Conservation (phyloP, 2,797 vertebrate species). For the Thamnophis elegans region DNA sequence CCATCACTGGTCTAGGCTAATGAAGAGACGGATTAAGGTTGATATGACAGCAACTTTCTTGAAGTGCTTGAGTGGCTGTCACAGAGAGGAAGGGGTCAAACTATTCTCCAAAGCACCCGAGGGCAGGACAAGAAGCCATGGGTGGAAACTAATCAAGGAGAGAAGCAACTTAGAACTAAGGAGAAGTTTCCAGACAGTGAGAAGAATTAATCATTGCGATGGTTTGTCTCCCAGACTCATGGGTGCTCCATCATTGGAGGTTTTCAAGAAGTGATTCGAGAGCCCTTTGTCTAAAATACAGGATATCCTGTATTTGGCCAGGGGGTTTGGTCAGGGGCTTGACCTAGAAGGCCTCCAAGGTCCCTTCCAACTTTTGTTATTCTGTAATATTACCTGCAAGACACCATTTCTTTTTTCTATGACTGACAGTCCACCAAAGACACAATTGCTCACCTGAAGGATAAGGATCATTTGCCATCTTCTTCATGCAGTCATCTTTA, state of each 20-base stretch:
- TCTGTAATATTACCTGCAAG: not conserved
- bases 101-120: not conserved
- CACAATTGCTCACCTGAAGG: constrained; percentile 47
- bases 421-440: not conserved
- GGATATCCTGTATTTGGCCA: not conserved
- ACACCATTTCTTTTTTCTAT: not conserved
- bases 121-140: not conserved
- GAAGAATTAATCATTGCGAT: not conserved
- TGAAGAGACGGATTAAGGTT: not conserved
- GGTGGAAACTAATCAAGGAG: not conserved
- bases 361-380: not conserved
- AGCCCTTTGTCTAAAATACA: not conserved
- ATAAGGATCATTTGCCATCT: constrained; percentile 62
- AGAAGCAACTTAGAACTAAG: not conserved
- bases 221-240: not conserved
- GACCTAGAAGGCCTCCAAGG: not conserved
- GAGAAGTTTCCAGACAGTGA: not conserved
- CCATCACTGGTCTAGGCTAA: not conserved
- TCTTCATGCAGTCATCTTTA: constrained; percentile 64
- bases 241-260: not conserved
- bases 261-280: not conserved
- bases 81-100: not conserved
- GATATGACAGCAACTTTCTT: not conserved
- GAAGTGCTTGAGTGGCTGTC: not conserved
- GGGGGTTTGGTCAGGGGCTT: fast-evolving